Base-by-base conservation (phyloP, 2,113 vertebrate genomes). In the Myxocyprinus asiaticus region DNA sequence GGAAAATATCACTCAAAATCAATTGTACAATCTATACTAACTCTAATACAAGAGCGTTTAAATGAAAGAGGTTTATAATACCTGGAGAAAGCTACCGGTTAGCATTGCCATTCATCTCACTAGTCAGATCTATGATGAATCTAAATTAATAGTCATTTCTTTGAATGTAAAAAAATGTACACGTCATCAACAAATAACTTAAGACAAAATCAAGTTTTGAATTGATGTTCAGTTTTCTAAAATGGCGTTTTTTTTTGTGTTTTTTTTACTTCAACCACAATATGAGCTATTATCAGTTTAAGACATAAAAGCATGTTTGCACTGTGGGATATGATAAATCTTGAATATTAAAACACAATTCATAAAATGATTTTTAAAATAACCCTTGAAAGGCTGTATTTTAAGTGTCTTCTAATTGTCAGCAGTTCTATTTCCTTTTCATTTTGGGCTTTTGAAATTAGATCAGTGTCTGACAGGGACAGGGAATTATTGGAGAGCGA, bases 241-340 rank as follows among this genome's bases (percentile, higher is more conserved):
- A 72, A 72, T 59, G 7, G 47, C 45, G 51, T 58, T 33, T 33
- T 33, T 33, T 33, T 33, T 33, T 33, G 1, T 33, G 22, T 33
- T 33, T 45, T 72, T 47, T 71, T 43, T 10, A 59, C 53, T 15
- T 72, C 56, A 72, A 45, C 43, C 69, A 22, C 69, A 59, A 7
- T 17, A 72, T 12, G 9, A 59, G 55, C n/a, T 22, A 47, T 72
- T 47, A 59, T 59, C 55, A 47, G 43, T 59, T 59, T 59, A 47
- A 47, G 43, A 72, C 6, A 22, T 71, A 58, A 71, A 58, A 15
- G 8, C 51, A 10, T 71, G 33, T 71, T 58, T 56, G 3, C 43
- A 33, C 43, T 33, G 43, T 71, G 53, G 53, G 43, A 72, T 59
- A 59, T 59, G 42, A 72, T 55, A 72, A 56, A 59, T 55, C 10